phyloP scores from a whole-genome alignment of 2,888 invertebrate species.

The Meloe dianella region DNA sequence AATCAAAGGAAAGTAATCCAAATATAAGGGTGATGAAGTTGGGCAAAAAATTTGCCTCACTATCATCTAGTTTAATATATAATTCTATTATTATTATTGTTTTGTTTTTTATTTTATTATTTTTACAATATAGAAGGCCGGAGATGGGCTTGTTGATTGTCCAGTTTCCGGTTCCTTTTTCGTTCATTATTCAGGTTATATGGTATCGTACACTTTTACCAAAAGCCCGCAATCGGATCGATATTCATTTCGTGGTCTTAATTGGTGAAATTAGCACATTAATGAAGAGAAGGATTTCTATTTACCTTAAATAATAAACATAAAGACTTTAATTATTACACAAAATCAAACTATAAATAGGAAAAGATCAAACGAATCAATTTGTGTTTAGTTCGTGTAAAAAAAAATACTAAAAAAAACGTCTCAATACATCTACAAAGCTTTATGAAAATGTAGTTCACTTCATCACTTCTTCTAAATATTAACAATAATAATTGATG shows the following conservation, averaged over 20 bases:
- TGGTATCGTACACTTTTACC: constrained; percentile 11
- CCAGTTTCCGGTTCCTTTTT: constrained; percentile 56
- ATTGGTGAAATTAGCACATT: not conserved
- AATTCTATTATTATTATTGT: not conserved
- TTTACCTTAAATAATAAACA: not conserved
- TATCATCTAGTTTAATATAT: not conserved
- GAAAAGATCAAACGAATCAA: not conserved
- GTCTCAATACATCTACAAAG: not conserved
- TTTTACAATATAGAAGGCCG: constrained; percentile 40
- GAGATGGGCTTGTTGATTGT: constrained; percentile 57
- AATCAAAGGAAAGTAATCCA: constrained; percentile 20
- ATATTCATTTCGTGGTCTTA: constrained; percentile 1
- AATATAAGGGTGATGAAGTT: constrained; percentile 11
- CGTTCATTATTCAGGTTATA: constrained; percentile 1
- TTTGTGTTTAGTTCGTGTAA: not conserved
- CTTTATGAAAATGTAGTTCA: not conserved
- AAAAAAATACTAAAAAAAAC: too few species aligned
- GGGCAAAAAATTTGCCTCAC: constrained; percentile 24
- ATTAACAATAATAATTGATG: not conserved
- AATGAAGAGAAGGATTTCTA: not conserved
- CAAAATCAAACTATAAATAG: not conserved
- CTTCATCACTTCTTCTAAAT: not conserved
- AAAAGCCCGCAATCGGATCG: constrained; percentile 6
- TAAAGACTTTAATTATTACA: not conserved
- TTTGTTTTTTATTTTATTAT: too few species aligned